These are phyloP conservation scores for Brienomyrus longianalis DNA, from an alignment of 2,113 vertebrate species.

Conservation along the genomic window DNA sequence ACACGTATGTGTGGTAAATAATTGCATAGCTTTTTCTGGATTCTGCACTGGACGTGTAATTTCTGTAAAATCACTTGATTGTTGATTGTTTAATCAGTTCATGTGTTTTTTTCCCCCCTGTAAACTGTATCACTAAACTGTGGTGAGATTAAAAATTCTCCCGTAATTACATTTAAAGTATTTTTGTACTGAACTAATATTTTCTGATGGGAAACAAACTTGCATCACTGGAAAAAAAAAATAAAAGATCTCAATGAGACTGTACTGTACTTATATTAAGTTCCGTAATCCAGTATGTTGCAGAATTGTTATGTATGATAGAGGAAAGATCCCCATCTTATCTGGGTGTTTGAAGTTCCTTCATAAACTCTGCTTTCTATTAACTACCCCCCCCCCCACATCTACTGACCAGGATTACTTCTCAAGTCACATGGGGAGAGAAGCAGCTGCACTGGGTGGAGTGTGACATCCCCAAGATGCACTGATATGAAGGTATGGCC, in stretches of 20 bases:
- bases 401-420: neutral
- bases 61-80: neutral
- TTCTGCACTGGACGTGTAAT: neutral
- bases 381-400: neutral
- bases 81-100: neutral
- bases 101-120: neutral
- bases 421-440: neutral
- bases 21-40: neutral
- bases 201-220: neutral
- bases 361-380: neutral
- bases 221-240: neutral
- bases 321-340: neutral
- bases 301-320: neutral
- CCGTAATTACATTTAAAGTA: neutral
- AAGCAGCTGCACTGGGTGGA: neutral
- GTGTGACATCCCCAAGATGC: neutral
- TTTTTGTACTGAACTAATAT: slow-evolving; percentile 1
- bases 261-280: neutral
- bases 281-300: neutral
- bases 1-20: neutral
- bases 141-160: neutral
- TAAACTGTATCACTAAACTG: neutral
- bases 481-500: neutral
- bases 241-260: neutral
- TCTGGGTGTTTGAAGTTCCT: neutral